Evolutionary conservation across 2,797 vertebrate species (phyloP).

Genomic region (Melanotaenia trifasciata): DNA sequence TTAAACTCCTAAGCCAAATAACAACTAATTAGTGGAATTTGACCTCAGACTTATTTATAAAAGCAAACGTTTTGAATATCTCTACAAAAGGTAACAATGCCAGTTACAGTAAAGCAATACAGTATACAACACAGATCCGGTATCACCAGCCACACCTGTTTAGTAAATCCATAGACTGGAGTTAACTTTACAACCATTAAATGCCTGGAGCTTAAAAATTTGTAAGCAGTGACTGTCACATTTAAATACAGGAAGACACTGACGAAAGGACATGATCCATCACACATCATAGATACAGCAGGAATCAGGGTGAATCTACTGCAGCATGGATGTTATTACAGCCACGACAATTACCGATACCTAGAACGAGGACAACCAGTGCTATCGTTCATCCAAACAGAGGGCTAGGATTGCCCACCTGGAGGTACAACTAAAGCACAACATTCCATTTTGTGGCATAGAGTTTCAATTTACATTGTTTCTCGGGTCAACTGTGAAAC

Average conservation of each 20-base stretch:
- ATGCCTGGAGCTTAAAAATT: background rate
- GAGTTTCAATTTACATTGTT: conserved; percentile 62
- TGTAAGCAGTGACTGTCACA: conserved; percentile 23
- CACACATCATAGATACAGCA: conserved; percentile 8
- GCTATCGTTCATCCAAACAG: conserved; percentile 23
- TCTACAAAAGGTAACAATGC: background rate
- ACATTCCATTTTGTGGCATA: conserved; percentile 47
- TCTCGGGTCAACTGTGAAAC: conserved; percentile 62
- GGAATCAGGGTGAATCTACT: conserved; percentile 17
- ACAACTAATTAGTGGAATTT: background rate
- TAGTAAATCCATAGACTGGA: conserved; percentile 30
- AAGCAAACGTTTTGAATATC: background rate
- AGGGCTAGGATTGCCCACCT: conserved; percentile 63
- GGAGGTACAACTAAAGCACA: conserved; percentile 54
- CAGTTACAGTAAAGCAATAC: conserved; percentile 12
- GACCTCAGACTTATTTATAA: background rate
- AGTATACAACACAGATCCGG: conserved; percentile 9
- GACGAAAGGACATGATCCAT: conserved; percentile 24
- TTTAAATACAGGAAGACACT: conserved; percentile 23
- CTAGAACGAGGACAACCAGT: conserved; percentile 64
- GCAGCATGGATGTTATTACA: conserved; percentile 51
- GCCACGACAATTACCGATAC: conserved; percentile 29
- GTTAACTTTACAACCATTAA: conserved; percentile 25
- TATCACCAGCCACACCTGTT: conserved; percentile 21
- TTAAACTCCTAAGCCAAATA: background rate